A percentile compares a stretch with the other conserved stretches of the same genome.
These are phyloP conservation scores for Autographa gamma DNA, from an alignment of 2,888 invertebrate genomes.

Conservation along the genomic window DNA sequence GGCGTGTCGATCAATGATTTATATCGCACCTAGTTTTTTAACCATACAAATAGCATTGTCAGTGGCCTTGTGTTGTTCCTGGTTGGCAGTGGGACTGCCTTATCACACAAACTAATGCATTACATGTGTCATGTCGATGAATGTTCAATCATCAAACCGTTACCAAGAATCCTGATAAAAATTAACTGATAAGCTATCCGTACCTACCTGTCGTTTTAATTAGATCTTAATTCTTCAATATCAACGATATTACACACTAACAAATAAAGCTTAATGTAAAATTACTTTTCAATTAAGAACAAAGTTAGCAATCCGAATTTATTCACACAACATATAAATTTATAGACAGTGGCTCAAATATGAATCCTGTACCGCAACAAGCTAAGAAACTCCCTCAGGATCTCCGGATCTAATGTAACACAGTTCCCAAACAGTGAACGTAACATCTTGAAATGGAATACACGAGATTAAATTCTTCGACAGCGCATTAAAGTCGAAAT, in stretches of 20 bases:
- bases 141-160: slow-evolving; percentile 2
- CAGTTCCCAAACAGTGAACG: slow-evolving; percentile 58
- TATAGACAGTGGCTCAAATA: slow-evolving; percentile 83
- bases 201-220: not conserved
- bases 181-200: not conserved
- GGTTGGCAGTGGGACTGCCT: not conserved
- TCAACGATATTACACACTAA: not conserved
- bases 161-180: not conserved
- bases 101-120: slow-evolving; percentile 1
- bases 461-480: slow-evolving; percentile 30
- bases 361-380: slow-evolving; percentile 86
- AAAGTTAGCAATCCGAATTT: slow-evolving; percentile 46
- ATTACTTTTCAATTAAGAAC: slow-evolving; percentile 56
- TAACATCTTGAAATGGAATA: slow-evolving; percentile 10
- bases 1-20: not conserved
- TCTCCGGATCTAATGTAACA: slow-evolving; percentile 78
- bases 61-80: not conserved
- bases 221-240: not conserved
- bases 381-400: slow-evolving; percentile 88
- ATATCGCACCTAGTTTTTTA: not conserved
- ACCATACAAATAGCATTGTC: not conserved
- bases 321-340: slow-evolving; percentile 72
- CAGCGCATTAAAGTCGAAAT: slow-evolving; percentile 54
- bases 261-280: not conserved
- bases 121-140: slow-evolving; percentile 1